Evolutionary conservation across 2,888 invertebrate genomes (phyloP), one percentile per base, ranked within the genome.

Genomic region (Meghimatium bilineatum): DNA sequence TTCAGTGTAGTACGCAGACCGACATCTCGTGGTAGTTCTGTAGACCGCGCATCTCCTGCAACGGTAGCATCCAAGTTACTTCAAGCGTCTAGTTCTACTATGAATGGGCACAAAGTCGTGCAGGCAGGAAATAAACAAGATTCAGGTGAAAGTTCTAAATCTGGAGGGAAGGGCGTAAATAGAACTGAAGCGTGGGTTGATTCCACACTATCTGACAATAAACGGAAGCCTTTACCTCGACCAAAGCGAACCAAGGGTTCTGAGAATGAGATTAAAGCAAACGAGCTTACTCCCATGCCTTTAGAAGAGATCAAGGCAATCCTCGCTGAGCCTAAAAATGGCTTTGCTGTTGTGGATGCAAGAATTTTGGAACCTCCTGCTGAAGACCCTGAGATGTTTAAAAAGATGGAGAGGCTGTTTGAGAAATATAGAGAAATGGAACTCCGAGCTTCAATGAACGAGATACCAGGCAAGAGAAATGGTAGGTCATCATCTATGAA

Each of bases 381-480:
- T 3, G 92, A 90, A 85, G 91, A 93, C 82, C 89, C 91, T 3
- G 91, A 90, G 80, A 89, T 91, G 88, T 92, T 90, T 81, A 86
- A 87, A n/a, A 88, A 90, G 74, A 93, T 93, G 93, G 92, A 93
- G 84, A 87, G 89, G 85, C 84, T 93, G 66, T 93, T 93, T 86
- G 89, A 92, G 84, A 90, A 91, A 82, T 90, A 92, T 80, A 85
- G 91, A 44, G 89, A 90, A 77, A 89, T 89, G 83, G 92, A 92
- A 85, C 87, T 91, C 44, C 87, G 89, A 78, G 89, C 88, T 0
- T 91, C 91, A 29, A 89, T 90, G 0, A 90, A 90, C 79, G 89
- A 90, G 79, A 89, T 89, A 3, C 89, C 89, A 2, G 89, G 89
- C 26, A 86, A 85, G 29, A 80, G 72, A 60, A 49, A 17, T 26